These are phyloP conservation scores for Leucania comma DNA, from an alignment of 2,888 invertebrate species.

Conservation along the genomic window DNA sequence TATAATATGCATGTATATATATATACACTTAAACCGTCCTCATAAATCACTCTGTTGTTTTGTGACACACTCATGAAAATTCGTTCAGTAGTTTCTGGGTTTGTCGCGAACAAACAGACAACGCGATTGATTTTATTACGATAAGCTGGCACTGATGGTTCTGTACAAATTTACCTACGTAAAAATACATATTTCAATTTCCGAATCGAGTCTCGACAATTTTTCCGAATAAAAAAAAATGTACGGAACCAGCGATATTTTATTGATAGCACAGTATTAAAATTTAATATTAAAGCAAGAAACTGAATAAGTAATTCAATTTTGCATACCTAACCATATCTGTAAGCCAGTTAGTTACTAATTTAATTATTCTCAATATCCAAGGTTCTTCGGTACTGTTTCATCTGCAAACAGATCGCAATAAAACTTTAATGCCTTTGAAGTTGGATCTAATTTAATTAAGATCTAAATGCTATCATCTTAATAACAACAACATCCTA, in stretches of 20 bases:
- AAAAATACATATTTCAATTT: too few species aligned
- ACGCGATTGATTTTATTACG: too few species aligned
- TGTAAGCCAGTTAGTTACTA: not conserved
- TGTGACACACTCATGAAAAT: too few species aligned
- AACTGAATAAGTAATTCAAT: slow-evolving; percentile 17
- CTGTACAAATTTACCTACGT: too few species aligned
- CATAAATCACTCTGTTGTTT: too few species aligned
- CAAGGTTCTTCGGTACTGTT: not conserved
- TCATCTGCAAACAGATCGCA: slow-evolving; percentile 17
- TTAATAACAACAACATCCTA: slow-evolving; percentile 76
- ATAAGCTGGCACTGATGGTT: too few species aligned
- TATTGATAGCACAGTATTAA: not conserved
- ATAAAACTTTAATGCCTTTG: slow-evolving; percentile 22
- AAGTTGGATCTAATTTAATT: slow-evolving; percentile 38
- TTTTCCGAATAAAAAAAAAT: too few species aligned
- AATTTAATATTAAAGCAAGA: not conserved
- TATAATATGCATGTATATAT: too few species aligned
- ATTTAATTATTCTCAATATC: slow-evolving; percentile 32
- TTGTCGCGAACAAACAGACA: too few species aligned
- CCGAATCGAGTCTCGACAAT: too few species aligned
- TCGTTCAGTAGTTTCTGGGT: too few species aligned
- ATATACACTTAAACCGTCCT: too few species aligned
- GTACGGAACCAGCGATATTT: not conserved
- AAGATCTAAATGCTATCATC: slow-evolving; percentile 47
- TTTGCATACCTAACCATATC: not conserved